Conservation (phyloP, 2,113 vertebrate species). For the Aphelocoma coerulescens region DNA sequence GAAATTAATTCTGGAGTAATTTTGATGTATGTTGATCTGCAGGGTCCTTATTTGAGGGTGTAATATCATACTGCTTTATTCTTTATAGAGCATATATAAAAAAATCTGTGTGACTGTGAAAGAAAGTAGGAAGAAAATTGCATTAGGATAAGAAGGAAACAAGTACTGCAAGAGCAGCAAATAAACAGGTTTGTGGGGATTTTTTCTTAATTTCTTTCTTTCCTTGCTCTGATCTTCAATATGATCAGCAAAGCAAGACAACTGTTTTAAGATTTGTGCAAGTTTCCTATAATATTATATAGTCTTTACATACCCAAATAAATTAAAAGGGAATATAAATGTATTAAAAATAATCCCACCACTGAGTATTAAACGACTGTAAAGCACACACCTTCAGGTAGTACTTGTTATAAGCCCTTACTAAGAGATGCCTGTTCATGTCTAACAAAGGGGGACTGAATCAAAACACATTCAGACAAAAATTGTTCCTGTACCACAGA, state of each 20-base stretch:
- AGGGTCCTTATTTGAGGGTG: background rate
- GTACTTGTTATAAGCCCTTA: background rate
- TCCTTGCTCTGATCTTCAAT: background rate
- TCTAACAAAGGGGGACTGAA: background rate
- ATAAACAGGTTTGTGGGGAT: background rate
- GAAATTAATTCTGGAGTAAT: background rate
- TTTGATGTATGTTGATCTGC: background rate
- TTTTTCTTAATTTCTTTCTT: background rate
- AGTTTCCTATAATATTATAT: background rate
- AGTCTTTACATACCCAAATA: background rate
- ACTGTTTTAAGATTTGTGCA: background rate
- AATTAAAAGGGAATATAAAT: background rate
- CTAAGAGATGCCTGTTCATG: background rate
- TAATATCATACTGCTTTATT: background rate
- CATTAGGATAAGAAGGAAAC: background rate
- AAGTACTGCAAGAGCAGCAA: background rate
- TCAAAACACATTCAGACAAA: background rate
- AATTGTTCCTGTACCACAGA: background rate
- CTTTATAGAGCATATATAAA: background rate
- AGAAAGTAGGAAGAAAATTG: background rate
- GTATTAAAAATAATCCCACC: background rate
- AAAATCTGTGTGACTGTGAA: background rate
- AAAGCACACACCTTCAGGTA: background rate
- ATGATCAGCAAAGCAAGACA: background rate
- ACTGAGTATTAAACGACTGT: background rate